Percentiles rank a stretch among this genome's conserved stretches.
These are phyloP conservation scores for Sula dactylatra DNA, from an alignment of 2,113 vertebrate genomes.

Conservation along the genomic window DNA sequence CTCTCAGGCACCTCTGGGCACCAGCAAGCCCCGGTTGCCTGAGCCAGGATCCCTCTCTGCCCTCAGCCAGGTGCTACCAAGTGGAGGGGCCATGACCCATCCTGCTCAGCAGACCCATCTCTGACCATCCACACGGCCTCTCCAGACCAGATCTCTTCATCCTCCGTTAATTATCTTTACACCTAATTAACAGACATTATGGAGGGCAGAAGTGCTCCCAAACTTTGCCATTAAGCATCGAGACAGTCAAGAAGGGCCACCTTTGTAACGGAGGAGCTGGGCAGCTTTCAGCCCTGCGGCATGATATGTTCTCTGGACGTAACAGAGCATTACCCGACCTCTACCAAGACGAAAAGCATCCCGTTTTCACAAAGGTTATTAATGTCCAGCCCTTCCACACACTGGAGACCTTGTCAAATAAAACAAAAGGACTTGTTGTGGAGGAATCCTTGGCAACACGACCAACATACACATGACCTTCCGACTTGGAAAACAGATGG, in stretches of 20 bases:
- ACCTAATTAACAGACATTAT: not conserved
- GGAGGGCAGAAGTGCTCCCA: not conserved
- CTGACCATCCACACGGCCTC: not conserved
- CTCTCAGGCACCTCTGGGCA: not conserved
- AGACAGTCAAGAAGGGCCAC: not conserved
- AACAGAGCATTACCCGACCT: not conserved
- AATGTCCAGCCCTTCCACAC: not conserved
- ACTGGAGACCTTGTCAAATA: conserved; percentile 24
- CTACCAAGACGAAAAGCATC: not conserved
- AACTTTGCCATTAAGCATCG: not conserved
- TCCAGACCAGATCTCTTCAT: not conserved
- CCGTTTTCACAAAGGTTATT: not conserved
- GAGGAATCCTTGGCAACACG: conserved; percentile 9
- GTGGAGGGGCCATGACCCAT: not conserved
- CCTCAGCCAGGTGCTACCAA: not conserved
- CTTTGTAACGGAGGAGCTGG: not conserved
- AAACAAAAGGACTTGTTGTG: conserved; percentile 34
- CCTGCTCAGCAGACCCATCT: not conserved
- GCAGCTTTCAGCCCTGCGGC: not conserved
- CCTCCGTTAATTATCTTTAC: not conserved
- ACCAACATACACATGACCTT: conserved; percentile 32
- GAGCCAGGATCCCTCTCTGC: not conserved
- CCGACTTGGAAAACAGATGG: not conserved
- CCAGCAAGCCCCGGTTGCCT: not conserved
- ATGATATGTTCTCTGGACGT: not conserved